A percentile compares a stretch with the other conserved stretches of the same genome.
These are phyloP conservation scores for Heliothis virescens DNA, from an alignment of 1,140 invertebrate species.

Conservation along the genomic window DNA sequence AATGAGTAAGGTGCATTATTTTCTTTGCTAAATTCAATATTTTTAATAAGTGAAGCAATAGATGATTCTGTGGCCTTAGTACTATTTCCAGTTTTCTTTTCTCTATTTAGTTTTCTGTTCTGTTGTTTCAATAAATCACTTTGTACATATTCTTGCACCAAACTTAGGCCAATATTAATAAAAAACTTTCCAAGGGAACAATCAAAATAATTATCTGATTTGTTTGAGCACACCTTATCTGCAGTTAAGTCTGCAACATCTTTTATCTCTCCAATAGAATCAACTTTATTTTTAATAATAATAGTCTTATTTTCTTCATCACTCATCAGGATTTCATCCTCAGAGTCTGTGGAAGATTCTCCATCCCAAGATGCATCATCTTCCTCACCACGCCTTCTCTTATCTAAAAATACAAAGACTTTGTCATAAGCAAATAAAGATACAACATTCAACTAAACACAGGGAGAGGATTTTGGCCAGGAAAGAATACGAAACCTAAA, in stretches of 20 bases:
- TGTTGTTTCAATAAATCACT: slow-evolving; percentile 95
- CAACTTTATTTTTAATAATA: slow-evolving; percentile 86
- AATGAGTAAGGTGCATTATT: slow-evolving; percentile 95
- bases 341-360: slow-evolving; percentile 83
- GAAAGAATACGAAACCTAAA: background rate
- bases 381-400: slow-evolving; percentile 64
- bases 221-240: slow-evolving; percentile 70
- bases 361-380: slow-evolving; percentile 83
- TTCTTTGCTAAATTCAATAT: slow-evolving; percentile 94
- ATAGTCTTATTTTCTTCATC: slow-evolving; percentile 84
- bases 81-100: slow-evolving; percentile 87
- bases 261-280: slow-evolving; percentile 84
- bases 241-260: slow-evolving; percentile 75
- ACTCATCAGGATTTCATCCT: slow-evolving; percentile 83
- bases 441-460: background rate
- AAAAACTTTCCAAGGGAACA: slow-evolving; percentile 96
- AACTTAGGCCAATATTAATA: slow-evolving; percentile 95
- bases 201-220: slow-evolving; percentile 91
- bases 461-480: no score
- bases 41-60: slow-evolving; percentile 93
- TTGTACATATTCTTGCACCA: slow-evolving; percentile 97
- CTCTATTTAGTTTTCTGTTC: slow-evolving; percentile 91
- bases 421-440: background rate
- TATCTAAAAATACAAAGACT: slow-evolving; percentile 58
- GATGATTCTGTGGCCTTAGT: slow-evolving; percentile 91